phyloP scores from a whole-genome alignment of 2,113 vertebrate genomes.

The Hydrolagus affinis region DNA sequence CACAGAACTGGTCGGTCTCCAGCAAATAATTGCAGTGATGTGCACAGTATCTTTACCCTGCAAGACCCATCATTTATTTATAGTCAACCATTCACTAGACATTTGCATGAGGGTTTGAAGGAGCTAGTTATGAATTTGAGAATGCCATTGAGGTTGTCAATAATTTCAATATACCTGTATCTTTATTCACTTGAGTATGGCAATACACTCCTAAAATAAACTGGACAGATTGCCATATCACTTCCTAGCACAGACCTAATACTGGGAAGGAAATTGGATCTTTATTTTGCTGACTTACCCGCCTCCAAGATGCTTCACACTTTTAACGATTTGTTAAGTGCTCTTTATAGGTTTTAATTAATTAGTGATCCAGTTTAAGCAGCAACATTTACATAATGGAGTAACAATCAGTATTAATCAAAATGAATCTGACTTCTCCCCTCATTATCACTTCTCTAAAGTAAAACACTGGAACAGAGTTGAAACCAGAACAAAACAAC shows the following conservation, averaged over 20 bases:
- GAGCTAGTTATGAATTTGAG: neutral
- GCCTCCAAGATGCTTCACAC: too few species aligned
- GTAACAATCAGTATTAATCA: too few species aligned
- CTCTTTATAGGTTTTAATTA: too few species aligned
- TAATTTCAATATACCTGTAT: neutral
- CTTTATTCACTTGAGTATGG: neutral
- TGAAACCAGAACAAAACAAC: too few species aligned
- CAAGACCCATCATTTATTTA: neutral
- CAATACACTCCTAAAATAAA: neutral
- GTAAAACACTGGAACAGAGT: too few species aligned
- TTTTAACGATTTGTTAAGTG: too few species aligned
- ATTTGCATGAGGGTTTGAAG: neutral
- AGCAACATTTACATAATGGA: too few species aligned
- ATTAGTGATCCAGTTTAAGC: too few species aligned
- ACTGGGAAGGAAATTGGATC: too few species aligned
- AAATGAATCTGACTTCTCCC: too few species aligned
- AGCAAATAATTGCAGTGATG: neutral
- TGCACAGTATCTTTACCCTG: neutral
- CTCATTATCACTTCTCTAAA: too few species aligned
- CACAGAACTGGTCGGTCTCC: neutral
- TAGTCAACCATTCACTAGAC: neutral
- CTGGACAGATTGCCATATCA: neutral
- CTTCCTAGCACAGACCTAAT: neutral
- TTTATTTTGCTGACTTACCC: too few species aligned
- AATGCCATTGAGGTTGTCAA: neutral